Evolutionary conservation across 1,140 invertebrate species (phyloP), one percentile per base, ranked within the genome.

Genomic region (Apis florea): DNA sequence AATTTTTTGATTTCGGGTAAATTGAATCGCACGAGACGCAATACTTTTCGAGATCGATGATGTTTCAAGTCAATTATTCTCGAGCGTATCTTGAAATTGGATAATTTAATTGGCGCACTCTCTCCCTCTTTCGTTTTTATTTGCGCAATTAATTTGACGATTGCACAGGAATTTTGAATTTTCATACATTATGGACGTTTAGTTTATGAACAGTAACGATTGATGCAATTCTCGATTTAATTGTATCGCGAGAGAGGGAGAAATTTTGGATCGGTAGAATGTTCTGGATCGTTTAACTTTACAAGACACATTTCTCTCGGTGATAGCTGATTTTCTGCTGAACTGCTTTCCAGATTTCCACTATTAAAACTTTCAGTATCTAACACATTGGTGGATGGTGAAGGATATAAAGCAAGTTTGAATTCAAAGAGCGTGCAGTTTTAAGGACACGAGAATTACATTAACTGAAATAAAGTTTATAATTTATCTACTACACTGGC

Each of bases 221-320:
- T 21, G 11, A 1, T 40, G 6, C 6, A 11, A 40, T 40, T 31
- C 12, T 66, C 1, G 4, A 40, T 19, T 40, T 21, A 40, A 19
- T 40, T 19, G 40, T 31, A 64, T 40, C 19, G 40, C 31, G 10
- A 12, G 19, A 12, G 31, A 9, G 10, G 40, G 63, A 40, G 26
- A 64, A 64, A 64, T 64, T 64, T 64, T 64, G 31, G 31, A 64
- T 64, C 12, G 63, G 10, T 40, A 4, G 31, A 40, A 64, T 40
- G 63, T 64, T 64, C 26, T 31, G 17, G 19, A 19, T 10, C 63
- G 40, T 64, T 64, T 64, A 64, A 64, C 63, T 64, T 64, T 64
- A 64, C 63, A 64, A 64, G 63, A 64, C 63, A 64, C 63, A 40
- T 64, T 64, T 64, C 63, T 64, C 63, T 64, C 63, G 21, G 26